Evolutionary conservation across 1,140 invertebrate genomes (phyloP), one percentile per base, ranked within the genome.

Genomic region (Drosophila bocqueti): DNA sequence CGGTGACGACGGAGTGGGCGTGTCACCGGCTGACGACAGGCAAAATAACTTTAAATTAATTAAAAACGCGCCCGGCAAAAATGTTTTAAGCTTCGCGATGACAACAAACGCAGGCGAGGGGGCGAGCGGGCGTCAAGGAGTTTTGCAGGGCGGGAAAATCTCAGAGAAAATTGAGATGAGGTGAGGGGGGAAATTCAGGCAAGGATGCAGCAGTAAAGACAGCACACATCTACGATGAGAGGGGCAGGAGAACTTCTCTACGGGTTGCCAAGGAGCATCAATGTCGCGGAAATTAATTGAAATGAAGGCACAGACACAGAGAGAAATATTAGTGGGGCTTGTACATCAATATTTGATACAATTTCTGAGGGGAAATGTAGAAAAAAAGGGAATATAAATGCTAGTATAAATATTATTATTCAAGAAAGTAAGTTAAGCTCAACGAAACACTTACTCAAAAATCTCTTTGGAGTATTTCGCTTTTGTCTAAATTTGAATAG

Each of bases 21-120:
- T 61, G 61, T 58, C 75, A 45, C 46, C 40, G 55, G 45, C 63
- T 50, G 74, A 50, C 78, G 64, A 76, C 85, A 90, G 83, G 81
- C 66, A 76, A 90, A 89, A 89, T 89, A 89, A 89, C 85, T 90
- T 89, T 89, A 90, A 89, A 89, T 89, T 89, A 89, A 89, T 89
- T 89, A 90, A 89, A 89, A 89, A 89, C 64, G 85, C 85, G 85
- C 75, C 78, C 71, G 77, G 85, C 81, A 85, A 81, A 90, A 89
- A 90, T 90, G 78, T 90, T 89, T 89, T 75, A 75, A 80, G 76
- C 84, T 63, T 26, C 36, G 66, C 65, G 76, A 74, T 86, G 76
- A 82, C 83, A 86, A 83, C 83, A 86, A 79, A 79, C 78, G 66
- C 58, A 43, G 76, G 52, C 52, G 59, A 71, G 63, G 31, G 64